Base-by-base conservation (phyloP, 2,113 vertebrate species). In the Verasper variegatus region DNA sequence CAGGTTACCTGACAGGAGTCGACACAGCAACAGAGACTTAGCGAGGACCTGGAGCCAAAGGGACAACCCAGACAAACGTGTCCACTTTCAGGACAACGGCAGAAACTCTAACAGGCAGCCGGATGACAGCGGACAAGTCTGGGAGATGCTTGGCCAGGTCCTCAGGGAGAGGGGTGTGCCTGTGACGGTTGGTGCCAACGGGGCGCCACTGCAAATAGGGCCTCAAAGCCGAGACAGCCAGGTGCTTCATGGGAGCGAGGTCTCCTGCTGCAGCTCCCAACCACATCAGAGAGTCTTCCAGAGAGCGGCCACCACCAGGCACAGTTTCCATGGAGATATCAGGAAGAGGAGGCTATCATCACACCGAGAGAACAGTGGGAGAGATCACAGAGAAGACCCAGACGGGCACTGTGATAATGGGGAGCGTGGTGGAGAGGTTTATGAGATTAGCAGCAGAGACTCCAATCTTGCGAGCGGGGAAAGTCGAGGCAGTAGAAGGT, bases 301-400 rank as follows among this genome's bases (percentile, higher is more conserved):
- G 21, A 87, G 92, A 76, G 83, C 91, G 35, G 73, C 83, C 69
- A 31, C 73, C 75, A 55, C 69, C 67, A 88, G 94, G 81, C 91
- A 90, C 85, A 92, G 93, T 91, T 93, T 92, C 91, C 93, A 91
- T 86, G 91, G 91, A 56, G 87, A 93, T 42, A 75, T 85, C 70
- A 76, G 89, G 78, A 82, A 89, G 65, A 86, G 84, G 74, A 85
- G 79, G 79, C 76, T 76, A 61, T 47, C n/a, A 54, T 84, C 91
- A 20, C 6, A 60, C 62, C 31, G 47, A 65, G 81, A 91, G 24
- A 81, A 54, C 76, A 62, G 88, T n/a, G 65, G 78, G 71, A 77
- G 71, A 80, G 88, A 84, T 72, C 77, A 86, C 45, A 82, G 81
- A 37, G 76, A 65, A 74, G 88, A 65, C 57, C 7, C 45, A 68